Base-by-base conservation (phyloP, 2,113 vertebrate genomes). In the Heliornis fulica region DNA sequence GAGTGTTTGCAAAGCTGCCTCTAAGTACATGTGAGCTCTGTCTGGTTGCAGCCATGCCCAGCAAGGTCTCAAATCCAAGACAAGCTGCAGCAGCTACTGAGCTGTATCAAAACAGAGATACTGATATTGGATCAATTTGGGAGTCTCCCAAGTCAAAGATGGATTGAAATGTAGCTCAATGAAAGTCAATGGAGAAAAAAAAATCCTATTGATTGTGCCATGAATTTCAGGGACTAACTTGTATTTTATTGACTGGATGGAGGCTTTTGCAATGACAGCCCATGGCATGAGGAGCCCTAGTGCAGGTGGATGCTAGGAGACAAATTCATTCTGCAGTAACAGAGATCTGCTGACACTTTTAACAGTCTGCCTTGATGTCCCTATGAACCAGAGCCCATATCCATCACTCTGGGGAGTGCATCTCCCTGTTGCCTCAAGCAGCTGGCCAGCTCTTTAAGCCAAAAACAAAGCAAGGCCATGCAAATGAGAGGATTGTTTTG, bases 351-450 rank as follows among this genome's bases (percentile, higher is more conserved):
- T 45, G 36, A 51, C 40, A 53, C 15, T 15, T n/a, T 31, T 17
- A 48, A 18, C 40, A 22, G 41, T 22, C 31, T 19, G 15, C 9
- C 36, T 23, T 31, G 15, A 22, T 36, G 59, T 19, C 66, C 46
- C 41, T 61, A 9, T 9, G 29, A 79, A 21, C 10, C 71, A 34
- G 43, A 51, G n/a, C n/a, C 51, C 53, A 54, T 75, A 54, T 17
- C 18, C 46, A 5, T 43, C 36, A 29, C 41, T 11, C 34, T 31
- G 19, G 28, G 32, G 53, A 84, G 6, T 1, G 5, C n/a, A 32
- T 3, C 23, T 28, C 59, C 26, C 15, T 0, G 0, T 9, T 13
- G 31, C 34, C 75, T 46, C 68, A 21, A 66, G n/a, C n/a, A 21
- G n/a, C 23, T 1, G 0, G 7, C 59, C 45, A 60, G 89, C 38